These are phyloP conservation scores for Mimachlamys varia DNA, from an alignment of 2,888 invertebrate genomes.

Conservation along the genomic window DNA sequence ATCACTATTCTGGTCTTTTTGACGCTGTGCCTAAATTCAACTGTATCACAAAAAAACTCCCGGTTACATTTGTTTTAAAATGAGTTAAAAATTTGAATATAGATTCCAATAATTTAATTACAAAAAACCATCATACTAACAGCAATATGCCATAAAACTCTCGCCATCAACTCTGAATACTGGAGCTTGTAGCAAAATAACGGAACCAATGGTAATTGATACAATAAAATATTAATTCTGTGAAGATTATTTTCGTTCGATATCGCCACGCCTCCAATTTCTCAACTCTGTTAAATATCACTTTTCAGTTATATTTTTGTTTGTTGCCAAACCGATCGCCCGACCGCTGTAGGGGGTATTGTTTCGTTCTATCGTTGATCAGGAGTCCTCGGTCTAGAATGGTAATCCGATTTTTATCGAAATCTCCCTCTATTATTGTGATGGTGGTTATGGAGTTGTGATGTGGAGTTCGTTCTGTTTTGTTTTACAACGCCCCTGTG, in stretches of 20 bases:
- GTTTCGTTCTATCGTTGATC: neutral
- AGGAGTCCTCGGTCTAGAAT: too few species aligned
- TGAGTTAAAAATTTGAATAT: too few species aligned
- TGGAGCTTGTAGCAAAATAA: neutral
- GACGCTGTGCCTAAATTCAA: too few species aligned
- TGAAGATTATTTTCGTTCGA: neutral
- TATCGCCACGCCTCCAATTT: constrained; percentile 21
- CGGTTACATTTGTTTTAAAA: too few species aligned
- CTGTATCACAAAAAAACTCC: too few species aligned
- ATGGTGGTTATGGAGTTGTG: neutral
- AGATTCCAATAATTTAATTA: too few species aligned
- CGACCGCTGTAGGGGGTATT: neutral
- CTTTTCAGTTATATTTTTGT: neutral
- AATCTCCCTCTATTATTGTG: neutral
- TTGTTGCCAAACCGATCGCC: neutral
- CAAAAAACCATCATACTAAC: neutral
- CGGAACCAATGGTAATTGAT: neutral
- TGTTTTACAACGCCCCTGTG: neutral
- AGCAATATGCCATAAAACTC: neutral
- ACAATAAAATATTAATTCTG: constrained; percentile 27
- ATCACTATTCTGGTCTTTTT: too few species aligned
- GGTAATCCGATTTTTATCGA: neutral
- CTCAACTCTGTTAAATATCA: constrained; percentile 4
- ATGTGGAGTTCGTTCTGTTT: neutral
- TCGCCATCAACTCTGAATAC: neutral